Evolutionary conservation across 2,797 vertebrate genomes (phyloP).

Genomic region (Tenualosa thibaudeaui): DNA sequence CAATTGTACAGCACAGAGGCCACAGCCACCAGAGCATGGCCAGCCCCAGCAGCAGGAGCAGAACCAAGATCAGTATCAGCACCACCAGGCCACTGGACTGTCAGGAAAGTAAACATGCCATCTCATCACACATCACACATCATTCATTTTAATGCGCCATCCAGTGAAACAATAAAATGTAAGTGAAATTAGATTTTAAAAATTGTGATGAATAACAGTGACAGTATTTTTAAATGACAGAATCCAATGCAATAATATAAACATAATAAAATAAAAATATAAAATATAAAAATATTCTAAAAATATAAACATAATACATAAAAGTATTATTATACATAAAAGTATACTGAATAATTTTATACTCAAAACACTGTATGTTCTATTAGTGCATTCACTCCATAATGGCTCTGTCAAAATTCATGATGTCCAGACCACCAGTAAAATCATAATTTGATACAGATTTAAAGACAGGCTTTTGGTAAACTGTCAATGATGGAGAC

Average conservation of each 20-base stretch:
- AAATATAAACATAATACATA: too few relatives aligned
- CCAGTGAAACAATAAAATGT: neutral
- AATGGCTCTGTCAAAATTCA: neutral
- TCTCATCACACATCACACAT: neutral
- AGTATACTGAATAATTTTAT: neutral
- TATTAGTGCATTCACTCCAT: neutral
- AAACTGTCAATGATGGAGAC: conserved; percentile 59
- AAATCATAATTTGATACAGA: neutral
- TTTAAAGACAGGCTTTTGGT: neutral
- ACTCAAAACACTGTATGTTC: neutral
- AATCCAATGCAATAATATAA: neutral
- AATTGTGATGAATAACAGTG: too few relatives aligned
- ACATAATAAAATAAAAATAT: neutral
- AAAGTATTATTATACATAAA: too few relatives aligned
- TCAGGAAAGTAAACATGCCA: neutral
- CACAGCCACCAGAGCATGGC: conserved; percentile 77
- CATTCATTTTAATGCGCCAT: neutral
- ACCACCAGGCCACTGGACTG: conserved; percentile 85
- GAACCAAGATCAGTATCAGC: conserved; percentile 81
- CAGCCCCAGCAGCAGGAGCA: conserved; percentile 80
- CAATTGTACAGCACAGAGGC: conserved; percentile 90
- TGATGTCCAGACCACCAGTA: neutral
- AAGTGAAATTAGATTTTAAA: neutral
- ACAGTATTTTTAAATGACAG: too few relatives aligned
- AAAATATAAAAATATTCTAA: too few relatives aligned